Conservation (phyloP, 1,140 invertebrate genomes). For the Bradysia coprophila region DNA sequence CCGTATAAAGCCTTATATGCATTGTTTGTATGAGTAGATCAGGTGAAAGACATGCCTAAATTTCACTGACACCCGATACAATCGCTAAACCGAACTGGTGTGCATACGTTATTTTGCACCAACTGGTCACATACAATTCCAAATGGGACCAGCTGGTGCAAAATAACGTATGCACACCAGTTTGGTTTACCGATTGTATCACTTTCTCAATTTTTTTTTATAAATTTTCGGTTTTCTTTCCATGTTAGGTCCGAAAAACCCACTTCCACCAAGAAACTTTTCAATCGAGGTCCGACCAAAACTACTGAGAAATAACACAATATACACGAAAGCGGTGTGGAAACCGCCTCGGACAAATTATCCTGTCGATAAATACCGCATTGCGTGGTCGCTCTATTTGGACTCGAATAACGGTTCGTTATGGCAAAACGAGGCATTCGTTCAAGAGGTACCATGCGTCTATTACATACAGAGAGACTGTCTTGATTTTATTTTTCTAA, state of each 20-base stretch:
- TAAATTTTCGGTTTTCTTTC: too few relatives aligned
- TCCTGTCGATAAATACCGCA: conserved; percentile 31
- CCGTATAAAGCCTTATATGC: too few relatives aligned
- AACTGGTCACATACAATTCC: conserved; percentile 4
- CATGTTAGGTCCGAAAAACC: conserved; percentile 42
- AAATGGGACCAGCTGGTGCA: too few relatives aligned
- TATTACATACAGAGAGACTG: conserved; percentile 4
- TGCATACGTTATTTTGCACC: too few relatives aligned
- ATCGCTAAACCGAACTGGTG: too few relatives aligned
- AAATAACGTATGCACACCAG: too few relatives aligned
- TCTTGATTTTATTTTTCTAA: conserved; percentile 7
- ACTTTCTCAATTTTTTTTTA: too few relatives aligned
- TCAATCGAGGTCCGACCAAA: conserved; percentile 29
- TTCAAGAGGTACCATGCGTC: conserved; percentile 22
- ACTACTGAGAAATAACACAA: conserved; percentile 25
- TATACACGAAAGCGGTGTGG: conserved; percentile 37
- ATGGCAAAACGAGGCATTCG: conserved; percentile 11
- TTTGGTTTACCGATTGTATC: too few relatives aligned
- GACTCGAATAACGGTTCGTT: conserved; percentile 11
- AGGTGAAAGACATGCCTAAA: too few relatives aligned
- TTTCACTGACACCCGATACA: too few relatives aligned
- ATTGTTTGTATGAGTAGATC: too few relatives aligned
- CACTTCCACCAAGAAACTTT: conserved; percentile 39
- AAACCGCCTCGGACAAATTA: conserved; percentile 40
- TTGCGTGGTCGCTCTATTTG: conserved; percentile 19